Conservation (phyloP, 2,888 invertebrate genomes). For the Lycophotia porphyrea region DNA sequence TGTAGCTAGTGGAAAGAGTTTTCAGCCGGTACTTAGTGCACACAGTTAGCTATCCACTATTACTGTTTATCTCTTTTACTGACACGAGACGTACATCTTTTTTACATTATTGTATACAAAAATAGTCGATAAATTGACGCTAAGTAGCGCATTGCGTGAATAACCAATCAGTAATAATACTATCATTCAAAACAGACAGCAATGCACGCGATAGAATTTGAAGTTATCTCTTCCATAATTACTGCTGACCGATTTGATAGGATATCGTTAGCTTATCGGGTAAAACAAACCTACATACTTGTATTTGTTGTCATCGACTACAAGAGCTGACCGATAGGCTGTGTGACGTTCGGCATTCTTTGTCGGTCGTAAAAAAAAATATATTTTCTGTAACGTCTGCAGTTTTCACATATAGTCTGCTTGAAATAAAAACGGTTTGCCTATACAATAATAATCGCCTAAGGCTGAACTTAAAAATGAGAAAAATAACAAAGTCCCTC, state of each 20-base stretch:
- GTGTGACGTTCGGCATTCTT: neutral
- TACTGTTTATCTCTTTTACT: neutral
- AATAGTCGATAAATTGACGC: neutral
- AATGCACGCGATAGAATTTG: conserved; percentile 18
- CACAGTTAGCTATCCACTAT: neutral
- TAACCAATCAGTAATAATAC: neutral
- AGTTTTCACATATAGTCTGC: neutral
- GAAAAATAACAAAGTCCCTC: neutral
- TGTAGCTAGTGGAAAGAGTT: neutral
- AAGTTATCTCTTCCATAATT: conserved; percentile 36
- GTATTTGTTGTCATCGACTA: conserved; percentile 14
- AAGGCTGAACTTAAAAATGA: neutral
- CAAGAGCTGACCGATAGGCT: conserved; percentile 3
- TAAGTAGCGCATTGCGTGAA: conserved; percentile 13
- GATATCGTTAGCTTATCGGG: conserved; percentile 37
- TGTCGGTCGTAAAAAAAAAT: neutral
- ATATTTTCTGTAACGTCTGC: neutral
- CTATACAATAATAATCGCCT: neutral
- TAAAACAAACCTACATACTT: conserved; percentile 3
- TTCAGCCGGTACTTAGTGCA: neutral
- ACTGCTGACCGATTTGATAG: conserved; percentile 37
- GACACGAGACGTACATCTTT: neutral
- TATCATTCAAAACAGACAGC: conserved; percentile 14
- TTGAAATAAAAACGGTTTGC: neutral
- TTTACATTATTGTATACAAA: neutral